Evolutionary conservation across 2,113 vertebrate species (phyloP).

Genomic region (Odocoileus virginianus): DNA sequence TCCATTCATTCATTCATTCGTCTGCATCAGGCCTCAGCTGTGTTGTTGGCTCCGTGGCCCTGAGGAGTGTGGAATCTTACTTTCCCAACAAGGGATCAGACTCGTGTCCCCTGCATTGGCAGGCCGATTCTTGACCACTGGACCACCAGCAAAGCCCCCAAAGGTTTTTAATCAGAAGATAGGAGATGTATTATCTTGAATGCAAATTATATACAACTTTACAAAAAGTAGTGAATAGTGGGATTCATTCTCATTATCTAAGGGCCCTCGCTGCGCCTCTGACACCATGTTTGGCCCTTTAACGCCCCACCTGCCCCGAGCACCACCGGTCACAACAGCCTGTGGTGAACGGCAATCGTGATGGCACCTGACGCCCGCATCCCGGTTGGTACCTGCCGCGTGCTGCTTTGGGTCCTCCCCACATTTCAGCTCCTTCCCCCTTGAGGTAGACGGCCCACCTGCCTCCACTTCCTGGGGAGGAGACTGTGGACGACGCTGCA

Average conservation of each 20-base stretch:
- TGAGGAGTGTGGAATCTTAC: not conserved
- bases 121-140: not conserved
- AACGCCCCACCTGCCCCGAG: rapidly evolving
- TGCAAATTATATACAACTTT: too few relatives aligned
- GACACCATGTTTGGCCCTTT: rapidly evolving
- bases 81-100: not conserved
- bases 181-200: rapidly evolving
- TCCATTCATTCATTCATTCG: not conserved
- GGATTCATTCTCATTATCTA: rapidly evolving
- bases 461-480: not conserved
- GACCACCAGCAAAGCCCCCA: not conserved
- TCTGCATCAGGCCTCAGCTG: not conserved
- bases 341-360: rapidly evolving
- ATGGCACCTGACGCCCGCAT: rapidly evolving
- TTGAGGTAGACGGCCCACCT: rapidly evolving
- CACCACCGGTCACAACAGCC: rapidly evolving
- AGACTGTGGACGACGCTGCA: rapidly evolving
- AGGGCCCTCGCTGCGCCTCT: not conserved
- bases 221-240: not conserved
- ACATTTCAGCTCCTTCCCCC: rapidly evolving
- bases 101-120: not conserved
- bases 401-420: rapidly evolving
- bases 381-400: rapidly evolving
- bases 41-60: not conserved
- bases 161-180: not conserved